Percentiles rank a stretch among this genome's conserved stretches.
Evolutionary conservation across 2,113 vertebrate genomes (phyloP).

Genomic region (Pseudorectes ferrugineus): DNA sequence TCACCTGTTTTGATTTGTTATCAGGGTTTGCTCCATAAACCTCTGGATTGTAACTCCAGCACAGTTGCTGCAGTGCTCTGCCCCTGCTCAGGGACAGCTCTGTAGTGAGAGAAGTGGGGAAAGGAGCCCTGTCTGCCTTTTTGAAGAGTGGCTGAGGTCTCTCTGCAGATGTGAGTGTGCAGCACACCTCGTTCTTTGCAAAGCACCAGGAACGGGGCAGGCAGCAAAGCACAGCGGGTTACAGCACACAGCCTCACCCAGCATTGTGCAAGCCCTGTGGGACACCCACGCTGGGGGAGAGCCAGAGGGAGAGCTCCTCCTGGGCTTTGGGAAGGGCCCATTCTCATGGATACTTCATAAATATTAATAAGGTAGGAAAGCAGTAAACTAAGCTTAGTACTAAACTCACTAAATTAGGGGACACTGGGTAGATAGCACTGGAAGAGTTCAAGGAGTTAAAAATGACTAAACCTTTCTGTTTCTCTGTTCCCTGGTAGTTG

Average conservation of each 20-base stretch:
- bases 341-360: not conserved
- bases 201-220: accelerated
- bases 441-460: not conserved
- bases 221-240: not conserved
- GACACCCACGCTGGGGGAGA: accelerated
- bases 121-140: not conserved
- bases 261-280: not conserved
- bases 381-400: not conserved
- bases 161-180: not conserved
- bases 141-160: not conserved
- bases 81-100: not conserved
- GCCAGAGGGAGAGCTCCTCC: not conserved
- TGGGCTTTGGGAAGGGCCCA: not conserved
- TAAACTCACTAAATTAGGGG: not conserved
- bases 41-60: not conserved
- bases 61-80: not conserved
- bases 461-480: not conserved
- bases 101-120: not conserved
- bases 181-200: not conserved
- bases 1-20: not conserved
- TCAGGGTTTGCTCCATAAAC: not conserved
- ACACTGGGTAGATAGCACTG: not conserved
- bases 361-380: not conserved
- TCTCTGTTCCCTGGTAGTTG: not conserved
- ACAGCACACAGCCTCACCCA: not conserved